Evolutionary conservation across 2,888 invertebrate genomes (phyloP).

Genomic region (Cephus nigrinus): DNA sequence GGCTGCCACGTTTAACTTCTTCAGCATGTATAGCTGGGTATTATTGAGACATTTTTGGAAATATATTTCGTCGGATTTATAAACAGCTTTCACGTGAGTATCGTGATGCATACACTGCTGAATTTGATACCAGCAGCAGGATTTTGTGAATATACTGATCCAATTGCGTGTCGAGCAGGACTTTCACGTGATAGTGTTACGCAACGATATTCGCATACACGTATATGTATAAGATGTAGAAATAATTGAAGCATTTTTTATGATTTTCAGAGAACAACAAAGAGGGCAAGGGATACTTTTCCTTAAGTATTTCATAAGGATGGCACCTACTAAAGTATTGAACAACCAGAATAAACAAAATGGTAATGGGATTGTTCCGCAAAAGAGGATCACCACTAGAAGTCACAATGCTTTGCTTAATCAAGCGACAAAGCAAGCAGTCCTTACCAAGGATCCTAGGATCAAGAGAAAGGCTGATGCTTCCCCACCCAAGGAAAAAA

Average conservation of each 20-base stretch:
- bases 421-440: conserved; percentile 60
- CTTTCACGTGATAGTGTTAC: background rate
- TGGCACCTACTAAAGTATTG: conserved; percentile 75
- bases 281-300: conserved; percentile 26
- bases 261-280: conserved; percentile 30
- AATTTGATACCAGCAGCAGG: background rate
- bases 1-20: background rate
- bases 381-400: conserved; percentile 72
- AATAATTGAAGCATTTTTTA: background rate
- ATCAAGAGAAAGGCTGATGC: conserved; percentile 85
- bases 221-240: background rate
- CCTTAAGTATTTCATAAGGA: conserved; percentile 65
- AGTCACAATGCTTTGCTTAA: conserved; percentile 68
- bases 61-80: conserved; percentile 6
- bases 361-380: conserved; percentile 65
- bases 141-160: too few species aligned
- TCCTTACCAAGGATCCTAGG: conserved; percentile 69
- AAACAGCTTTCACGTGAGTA: background rate
- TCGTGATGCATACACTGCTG: background rate
- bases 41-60: background rate
- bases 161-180: background rate
- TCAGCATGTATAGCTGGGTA: background rate
- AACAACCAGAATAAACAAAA: conserved; percentile 68
- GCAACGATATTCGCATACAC: background rate
- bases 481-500: conserved; percentile 81